Percentiles rank a stretch among this genome's conserved stretches.
Evolutionary conservation across 2,888 invertebrate genomes (phyloP).

Genomic region (Lordiphosa fenestrarum): DNA sequence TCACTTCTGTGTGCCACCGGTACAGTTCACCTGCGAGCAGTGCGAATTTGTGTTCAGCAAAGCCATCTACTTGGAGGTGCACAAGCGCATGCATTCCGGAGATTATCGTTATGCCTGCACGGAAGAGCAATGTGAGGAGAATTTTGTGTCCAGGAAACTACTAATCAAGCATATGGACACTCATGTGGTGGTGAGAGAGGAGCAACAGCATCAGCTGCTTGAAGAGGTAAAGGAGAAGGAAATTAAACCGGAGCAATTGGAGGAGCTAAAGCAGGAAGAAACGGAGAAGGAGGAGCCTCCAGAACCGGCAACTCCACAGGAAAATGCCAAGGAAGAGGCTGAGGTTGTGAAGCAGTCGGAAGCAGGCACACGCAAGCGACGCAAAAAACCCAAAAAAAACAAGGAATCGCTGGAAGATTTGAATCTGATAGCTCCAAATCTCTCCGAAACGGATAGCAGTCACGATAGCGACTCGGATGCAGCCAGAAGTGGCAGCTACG

Average conservation of each 20-base stretch:
- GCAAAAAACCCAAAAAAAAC: conserved; percentile 77
- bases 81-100: conserved; percentile 88
- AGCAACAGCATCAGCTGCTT: not conserved
- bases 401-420: conserved; percentile 82
- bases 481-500: conserved; percentile 12
- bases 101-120: conserved; percentile 87
- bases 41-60: conserved; percentile 88
- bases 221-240: conserved; percentile 5
- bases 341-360: conserved; percentile 5
- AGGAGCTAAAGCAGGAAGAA: too few relatives aligned
- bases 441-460: conserved; percentile 92
- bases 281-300: not conserved
- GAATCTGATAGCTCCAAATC: conserved; percentile 89
- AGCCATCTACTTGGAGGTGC: conserved; percentile 91
- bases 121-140: conserved; percentile 86
- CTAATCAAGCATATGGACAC: conserved; percentile 86
- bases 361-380: conserved; percentile 71
- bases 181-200: conserved; percentile 79
- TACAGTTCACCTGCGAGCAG: conserved; percentile 89
- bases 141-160: conserved; percentile 90
- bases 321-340: not conserved
- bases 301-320: not conserved
- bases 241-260: not conserved
- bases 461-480: conserved; percentile 83
- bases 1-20: conserved; percentile 92